Percentiles rank a stretch among this genome's conserved stretches.
Conservation (phyloP, 1,140 invertebrate genomes). For the Aphaenogaster floridana region DNA sequence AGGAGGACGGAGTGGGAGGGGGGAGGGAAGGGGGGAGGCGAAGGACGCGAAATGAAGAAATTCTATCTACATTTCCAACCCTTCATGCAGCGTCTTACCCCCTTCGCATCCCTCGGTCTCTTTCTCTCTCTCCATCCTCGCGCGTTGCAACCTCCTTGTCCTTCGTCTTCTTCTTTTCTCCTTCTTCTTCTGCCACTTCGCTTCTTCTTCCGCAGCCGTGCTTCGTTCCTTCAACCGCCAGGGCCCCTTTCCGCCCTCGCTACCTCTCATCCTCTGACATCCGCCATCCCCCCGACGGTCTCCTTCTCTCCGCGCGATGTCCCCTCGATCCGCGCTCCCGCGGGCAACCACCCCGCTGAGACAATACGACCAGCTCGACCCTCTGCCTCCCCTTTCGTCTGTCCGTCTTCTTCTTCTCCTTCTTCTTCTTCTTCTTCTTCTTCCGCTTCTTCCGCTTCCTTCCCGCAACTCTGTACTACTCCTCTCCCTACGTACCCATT, state of each 20-base stretch:
- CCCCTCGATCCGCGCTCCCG: conserved; percentile 76
- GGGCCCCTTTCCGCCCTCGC: conserved; percentile 59
- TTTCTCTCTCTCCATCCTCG: conserved; percentile 56
- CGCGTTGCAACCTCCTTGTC: conserved; percentile 71
- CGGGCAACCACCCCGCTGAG: conserved; percentile 84
- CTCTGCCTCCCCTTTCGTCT: conserved; percentile 63
- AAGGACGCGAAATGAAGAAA: conserved; percentile 87
- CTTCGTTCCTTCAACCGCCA: conserved; percentile 75
- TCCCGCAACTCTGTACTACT: conserved; percentile 62
- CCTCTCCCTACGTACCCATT: conserved; percentile 30
- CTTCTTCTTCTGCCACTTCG: conserved; percentile 70
- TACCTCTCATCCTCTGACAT: conserved; percentile 59
- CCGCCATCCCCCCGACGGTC: conserved; percentile 56
- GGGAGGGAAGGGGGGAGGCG: conserved; percentile 71
- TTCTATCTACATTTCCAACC: conserved; percentile 88
- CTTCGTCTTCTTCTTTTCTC: conserved; percentile 69
- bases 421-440: conserved; percentile 66
- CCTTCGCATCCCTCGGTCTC: conserved; percentile 68
- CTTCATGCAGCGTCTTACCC: conserved; percentile 87
- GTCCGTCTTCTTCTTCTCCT: conserved; percentile 66
- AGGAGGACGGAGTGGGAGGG: conserved; percentile 48
- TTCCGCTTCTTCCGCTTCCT: conserved; percentile 64
- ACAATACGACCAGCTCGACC: conserved; percentile 83
- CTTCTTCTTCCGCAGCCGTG: conserved; percentile 74
- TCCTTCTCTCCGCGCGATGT: conserved; percentile 69